These are phyloP conservation scores for Pachycephala philippinensis DNA, from an alignment of 2,113 vertebrate species.

Conservation along the genomic window DNA sequence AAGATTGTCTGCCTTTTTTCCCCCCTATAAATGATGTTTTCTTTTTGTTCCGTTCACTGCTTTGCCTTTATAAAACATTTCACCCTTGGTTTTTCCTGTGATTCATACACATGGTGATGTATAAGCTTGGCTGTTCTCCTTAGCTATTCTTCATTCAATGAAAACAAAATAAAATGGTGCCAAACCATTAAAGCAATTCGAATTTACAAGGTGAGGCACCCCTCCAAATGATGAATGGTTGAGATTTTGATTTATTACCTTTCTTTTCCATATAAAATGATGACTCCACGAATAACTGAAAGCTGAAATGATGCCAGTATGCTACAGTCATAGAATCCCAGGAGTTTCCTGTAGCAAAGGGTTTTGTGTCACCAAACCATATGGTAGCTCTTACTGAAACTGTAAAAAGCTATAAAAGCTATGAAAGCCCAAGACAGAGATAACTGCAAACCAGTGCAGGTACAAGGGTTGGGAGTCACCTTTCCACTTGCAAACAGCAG, in stretches of 20 bases:
- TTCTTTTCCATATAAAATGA: background rate
- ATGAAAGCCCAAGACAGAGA: background rate
- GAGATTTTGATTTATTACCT: conserved; percentile 19
- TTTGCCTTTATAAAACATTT: background rate
- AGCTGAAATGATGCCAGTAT: background rate
- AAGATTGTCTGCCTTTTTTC: background rate
- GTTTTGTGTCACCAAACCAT: background rate
- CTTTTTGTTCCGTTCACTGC: background rate
- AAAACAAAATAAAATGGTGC: conserved; percentile 19
- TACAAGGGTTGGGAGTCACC: background rate
- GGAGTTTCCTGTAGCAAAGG: background rate
- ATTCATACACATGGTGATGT: background rate
- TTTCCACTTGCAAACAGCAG: background rate
- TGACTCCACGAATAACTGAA: background rate
- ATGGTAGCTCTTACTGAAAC: background rate
- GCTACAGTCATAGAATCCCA: background rate
- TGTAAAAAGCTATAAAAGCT: background rate
- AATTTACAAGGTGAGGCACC: conserved; percentile 3
- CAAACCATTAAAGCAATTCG: background rate
- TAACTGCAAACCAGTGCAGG: background rate
- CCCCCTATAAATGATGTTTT: background rate
- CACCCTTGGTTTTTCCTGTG: background rate
- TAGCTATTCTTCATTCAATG: background rate
- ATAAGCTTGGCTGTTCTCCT: background rate
- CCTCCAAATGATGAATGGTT: background rate